These are phyloP conservation scores for Danionella dracula DNA, from an alignment of 2,797 vertebrate species.

Conservation along the genomic window DNA sequence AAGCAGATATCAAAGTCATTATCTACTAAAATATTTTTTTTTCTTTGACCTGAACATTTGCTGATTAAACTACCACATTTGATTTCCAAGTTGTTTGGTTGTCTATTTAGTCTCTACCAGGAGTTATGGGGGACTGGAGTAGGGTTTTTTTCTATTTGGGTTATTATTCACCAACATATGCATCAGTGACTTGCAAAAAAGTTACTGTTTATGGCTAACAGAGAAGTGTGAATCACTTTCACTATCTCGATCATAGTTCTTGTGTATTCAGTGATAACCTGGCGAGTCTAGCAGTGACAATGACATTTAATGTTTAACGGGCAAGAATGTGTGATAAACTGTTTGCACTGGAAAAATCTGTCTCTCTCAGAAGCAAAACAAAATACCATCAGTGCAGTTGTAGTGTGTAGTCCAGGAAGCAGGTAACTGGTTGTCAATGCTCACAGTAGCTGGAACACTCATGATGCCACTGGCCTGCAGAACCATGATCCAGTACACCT, in stretches of 20 bases:
- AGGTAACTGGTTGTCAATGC: slow-evolving; percentile 64
- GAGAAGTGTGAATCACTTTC: neutral
- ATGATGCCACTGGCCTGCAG: slow-evolving; percentile 63
- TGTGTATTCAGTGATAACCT: slow-evolving; percentile 34
- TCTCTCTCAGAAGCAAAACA: neutral
- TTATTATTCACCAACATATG: no score
- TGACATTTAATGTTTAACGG: slow-evolving; percentile 51
- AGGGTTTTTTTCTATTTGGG: no score
- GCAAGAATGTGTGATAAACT: slow-evolving; percentile 28
- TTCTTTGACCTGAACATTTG: no score
- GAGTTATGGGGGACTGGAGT: no score
- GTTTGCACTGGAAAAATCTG: neutral
- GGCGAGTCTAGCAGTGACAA: slow-evolving; percentile 9
- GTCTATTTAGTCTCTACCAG: no score
- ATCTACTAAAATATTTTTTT: no score
- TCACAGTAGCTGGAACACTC: slow-evolving; percentile 62
- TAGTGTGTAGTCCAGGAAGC: slow-evolving; percentile 60
- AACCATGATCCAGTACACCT: slow-evolving; percentile 66
- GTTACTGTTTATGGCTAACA: neutral
- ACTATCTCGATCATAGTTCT: slow-evolving; percentile 2
- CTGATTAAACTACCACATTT: no score
- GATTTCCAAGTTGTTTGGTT: no score
- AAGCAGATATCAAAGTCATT: no score
- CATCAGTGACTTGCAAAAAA: no score
- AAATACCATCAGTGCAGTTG: slow-evolving; percentile 66